These are phyloP conservation scores for Fabriciana adippe DNA, from an alignment of 2,888 invertebrate species.

Conservation along the genomic window DNA sequence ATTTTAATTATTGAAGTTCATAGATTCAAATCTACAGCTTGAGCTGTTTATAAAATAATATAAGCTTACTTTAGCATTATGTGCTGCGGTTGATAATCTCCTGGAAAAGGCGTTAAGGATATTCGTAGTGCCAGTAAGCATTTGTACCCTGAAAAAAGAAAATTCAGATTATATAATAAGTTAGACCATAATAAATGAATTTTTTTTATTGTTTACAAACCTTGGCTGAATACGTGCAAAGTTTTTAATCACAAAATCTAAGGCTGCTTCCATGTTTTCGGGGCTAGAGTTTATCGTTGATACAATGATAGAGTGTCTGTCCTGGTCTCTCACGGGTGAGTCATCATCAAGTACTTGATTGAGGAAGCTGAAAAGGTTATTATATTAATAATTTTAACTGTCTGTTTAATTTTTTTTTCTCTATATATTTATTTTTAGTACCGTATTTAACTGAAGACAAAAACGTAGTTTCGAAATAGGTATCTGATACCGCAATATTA, in stretches of 20 bases:
- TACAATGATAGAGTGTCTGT: constrained; percentile 66
- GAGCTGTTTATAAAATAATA: too few species aligned
- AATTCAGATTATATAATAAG: neutral
- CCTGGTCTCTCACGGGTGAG: constrained; percentile 68
- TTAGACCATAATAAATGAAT: constrained; percentile 15
- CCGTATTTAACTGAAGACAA: too few species aligned
- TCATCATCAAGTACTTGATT: constrained; percentile 59
- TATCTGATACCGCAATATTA: too few species aligned
- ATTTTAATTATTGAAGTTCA: too few species aligned
- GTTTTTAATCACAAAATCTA: constrained; percentile 69
- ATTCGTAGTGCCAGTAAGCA: constrained; percentile 71
- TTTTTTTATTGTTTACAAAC: constrained; percentile 43
- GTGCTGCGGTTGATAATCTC: constrained; percentile 59
- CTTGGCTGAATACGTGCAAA: constrained; percentile 67
- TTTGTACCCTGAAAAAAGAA: constrained; percentile 64
- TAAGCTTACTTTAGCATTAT: constrained; percentile 56
- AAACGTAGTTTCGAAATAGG: too few species aligned
- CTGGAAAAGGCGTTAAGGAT: constrained; percentile 69
- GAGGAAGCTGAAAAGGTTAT: constrained; percentile 57
- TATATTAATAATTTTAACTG: neutral
- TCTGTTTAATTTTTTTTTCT: neutral
- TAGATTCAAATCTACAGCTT: too few species aligned
- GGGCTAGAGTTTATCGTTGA: constrained; percentile 70
- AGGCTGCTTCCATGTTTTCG: constrained; percentile 64
- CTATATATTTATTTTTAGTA: neutral